Evolutionary conservation across 2,797 vertebrate species (phyloP), one percentile per base, ranked within the genome.

Genomic region (Ptychobarbus kaznakovi): DNA sequence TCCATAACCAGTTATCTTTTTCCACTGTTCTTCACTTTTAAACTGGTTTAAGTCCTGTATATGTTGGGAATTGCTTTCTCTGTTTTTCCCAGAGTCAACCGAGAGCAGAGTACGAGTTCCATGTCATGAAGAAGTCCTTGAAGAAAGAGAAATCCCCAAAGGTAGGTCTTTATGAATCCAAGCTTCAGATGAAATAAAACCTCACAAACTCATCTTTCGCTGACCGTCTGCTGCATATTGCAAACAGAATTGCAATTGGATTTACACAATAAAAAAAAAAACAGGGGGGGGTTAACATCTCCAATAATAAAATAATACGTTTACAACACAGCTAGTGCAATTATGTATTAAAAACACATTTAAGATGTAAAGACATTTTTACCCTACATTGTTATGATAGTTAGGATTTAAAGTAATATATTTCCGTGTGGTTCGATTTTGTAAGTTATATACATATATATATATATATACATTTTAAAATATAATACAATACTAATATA

Each of bases 81-180:
- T 86, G 66, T 86, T 4, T 28, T 89, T 25, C 87, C 0, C 92
- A 99, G 98, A 97, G 97, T 91, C 97, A 99, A 83, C 96, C 96
- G 82, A 95, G 97, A 87, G 96, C 97, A 0, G 97, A 99, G 73
- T 99, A 99, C 0, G 97, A 99, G 92, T 94, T 97, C 1, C 93
- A 92, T 58, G 97, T 99, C 74, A 93, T 96, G 93, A 88, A 97
- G 92, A 99, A 99, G 91, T 95, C 94, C 0, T 86, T 95, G 87
- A 96, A 87, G 85, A 96, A 94, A 87, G 97, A 98, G 69, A 92
- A 89, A 0, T 86, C 87, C 69, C 81, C 94, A 88, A 94, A 95
- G 97, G 98, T 99, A 96, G 86, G 80, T 35, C 40, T 42, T 58
- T 22, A 10, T 85, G 22, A 53, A 61, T 38, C n/a, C 22, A 65